phyloP scores from a whole-genome alignment of 2,888 invertebrate species.

The Galeopsomyia nigrocyanea region DNA sequence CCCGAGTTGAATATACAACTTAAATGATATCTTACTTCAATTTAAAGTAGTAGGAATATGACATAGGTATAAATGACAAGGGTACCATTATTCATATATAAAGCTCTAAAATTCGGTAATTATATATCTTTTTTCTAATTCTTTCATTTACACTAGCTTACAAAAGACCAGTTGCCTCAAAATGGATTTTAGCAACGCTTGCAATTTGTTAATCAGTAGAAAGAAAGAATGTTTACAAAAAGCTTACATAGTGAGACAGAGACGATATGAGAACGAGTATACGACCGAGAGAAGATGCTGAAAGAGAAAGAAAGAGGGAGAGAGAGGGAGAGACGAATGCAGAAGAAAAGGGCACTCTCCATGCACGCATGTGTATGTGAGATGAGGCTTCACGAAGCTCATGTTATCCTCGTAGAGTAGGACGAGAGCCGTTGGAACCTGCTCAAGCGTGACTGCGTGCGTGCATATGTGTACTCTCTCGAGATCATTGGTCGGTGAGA shows the following conservation, averaged over 20 bases:
- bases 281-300: not conserved
- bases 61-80: too few relatives aligned
- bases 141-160: too few relatives aligned
- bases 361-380: not conserved
- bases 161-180: too few relatives aligned
- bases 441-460: slow-evolving; percentile 56
- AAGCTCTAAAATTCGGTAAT: too few relatives aligned
- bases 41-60: too few relatives aligned
- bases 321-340: not conserved
- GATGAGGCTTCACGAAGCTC: slow-evolving; percentile 42
- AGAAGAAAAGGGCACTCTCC: not conserved
- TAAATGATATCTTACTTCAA: too few relatives aligned
- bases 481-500: too few relatives aligned
- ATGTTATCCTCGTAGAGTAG: slow-evolving; percentile 59
- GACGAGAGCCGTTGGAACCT: slow-evolving; percentile 59
- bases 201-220: not conserved
- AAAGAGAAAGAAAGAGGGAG: not conserved
- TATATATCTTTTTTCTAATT: too few relatives aligned
- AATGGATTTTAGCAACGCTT: too few relatives aligned
- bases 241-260: not conserved
- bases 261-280: not conserved
- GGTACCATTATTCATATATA: too few relatives aligned
- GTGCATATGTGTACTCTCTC: slow-evolving; percentile 1
- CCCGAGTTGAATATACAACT: too few relatives aligned
- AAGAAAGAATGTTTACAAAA: not conserved